Percentiles rank a stretch among this genome's conserved stretches.
phyloP scores from a whole-genome alignment of 2,113 vertebrate species.

The Isichthys henryi region DNA sequence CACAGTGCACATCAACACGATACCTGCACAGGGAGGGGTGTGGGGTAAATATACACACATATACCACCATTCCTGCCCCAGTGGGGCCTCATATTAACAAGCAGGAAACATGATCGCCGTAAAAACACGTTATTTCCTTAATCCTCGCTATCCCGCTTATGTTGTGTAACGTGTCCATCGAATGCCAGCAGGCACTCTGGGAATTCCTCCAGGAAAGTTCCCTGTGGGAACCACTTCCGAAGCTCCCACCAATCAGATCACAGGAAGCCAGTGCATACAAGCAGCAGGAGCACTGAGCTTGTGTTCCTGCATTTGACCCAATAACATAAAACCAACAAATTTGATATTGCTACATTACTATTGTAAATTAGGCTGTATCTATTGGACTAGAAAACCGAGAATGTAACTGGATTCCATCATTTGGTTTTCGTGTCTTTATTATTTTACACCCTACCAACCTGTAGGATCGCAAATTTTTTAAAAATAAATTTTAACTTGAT shows the following conservation, averaged over 20 bases:
- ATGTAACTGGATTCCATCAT: background rate
- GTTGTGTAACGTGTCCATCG: background rate
- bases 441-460: background rate
- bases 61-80: background rate
- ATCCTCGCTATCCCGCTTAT: background rate
- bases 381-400: background rate
- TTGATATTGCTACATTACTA: background rate
- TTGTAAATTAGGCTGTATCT: background rate
- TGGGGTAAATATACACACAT: background rate
- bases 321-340: background rate
- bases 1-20: conserved; percentile 66
- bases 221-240: background rate
- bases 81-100: background rate
- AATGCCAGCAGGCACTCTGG: background rate
- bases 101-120: background rate
- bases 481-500: no score
- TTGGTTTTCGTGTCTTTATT: background rate
- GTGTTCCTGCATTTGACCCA: background rate
- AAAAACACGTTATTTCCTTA: background rate
- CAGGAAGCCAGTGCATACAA: background rate
- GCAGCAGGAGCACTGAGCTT: background rate
- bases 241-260: background rate
- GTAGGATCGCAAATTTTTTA: background rate
- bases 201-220: background rate
- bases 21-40: conserved; percentile 46